These are phyloP conservation scores for Psittacula echo DNA, from an alignment of 2,797 vertebrate genomes.

Conservation along the genomic window DNA sequence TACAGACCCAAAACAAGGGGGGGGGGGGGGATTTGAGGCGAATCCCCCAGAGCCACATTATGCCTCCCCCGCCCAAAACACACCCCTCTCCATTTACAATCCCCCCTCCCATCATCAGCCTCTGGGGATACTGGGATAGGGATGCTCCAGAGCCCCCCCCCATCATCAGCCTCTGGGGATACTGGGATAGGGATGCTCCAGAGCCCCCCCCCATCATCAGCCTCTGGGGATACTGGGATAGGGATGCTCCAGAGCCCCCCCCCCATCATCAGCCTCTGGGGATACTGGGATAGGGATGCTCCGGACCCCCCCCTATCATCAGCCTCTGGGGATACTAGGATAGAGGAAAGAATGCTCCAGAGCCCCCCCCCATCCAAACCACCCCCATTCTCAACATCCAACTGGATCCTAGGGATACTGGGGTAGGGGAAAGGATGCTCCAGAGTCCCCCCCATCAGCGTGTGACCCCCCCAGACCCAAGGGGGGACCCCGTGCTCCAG, in stretches of 20 bases:
- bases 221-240: neutral
- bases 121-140: too few species aligned
- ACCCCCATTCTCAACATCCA: too few species aligned
- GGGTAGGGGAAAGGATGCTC: neutral
- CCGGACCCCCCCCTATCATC: too few species aligned
- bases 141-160: too few species aligned
- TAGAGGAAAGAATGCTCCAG: conserved; percentile 6
- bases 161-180: neutral
- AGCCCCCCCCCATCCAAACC: neutral
- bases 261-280: neutral
- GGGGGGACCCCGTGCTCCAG: neutral
- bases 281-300: neutral
- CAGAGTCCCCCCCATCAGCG: neutral
- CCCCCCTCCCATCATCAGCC: neutral
- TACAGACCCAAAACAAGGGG: too few species aligned
- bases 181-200: neutral
- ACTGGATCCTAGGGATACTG: too few species aligned
- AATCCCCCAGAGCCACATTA: too few species aligned
- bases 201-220: neutral
- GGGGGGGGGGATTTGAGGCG: too few species aligned
- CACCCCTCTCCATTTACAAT: too few species aligned
- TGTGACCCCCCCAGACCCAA: neutral
- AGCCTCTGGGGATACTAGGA: too few species aligned
- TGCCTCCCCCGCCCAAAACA: too few species aligned
- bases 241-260: neutral